These are phyloP conservation scores for Chrysodeixis includens DNA, from an alignment of 2,888 invertebrate genomes.

Conservation along the genomic window DNA sequence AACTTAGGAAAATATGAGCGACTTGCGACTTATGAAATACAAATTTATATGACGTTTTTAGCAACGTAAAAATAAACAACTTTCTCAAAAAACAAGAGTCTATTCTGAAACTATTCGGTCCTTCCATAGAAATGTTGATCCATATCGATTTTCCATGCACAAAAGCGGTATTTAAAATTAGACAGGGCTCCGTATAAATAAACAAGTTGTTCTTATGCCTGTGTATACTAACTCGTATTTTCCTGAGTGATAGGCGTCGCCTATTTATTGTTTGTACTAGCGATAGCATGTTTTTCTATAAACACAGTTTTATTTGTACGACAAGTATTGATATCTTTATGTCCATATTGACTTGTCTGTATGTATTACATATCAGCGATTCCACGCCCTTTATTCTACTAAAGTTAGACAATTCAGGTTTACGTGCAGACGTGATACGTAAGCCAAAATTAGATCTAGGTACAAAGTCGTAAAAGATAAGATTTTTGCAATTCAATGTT, in stretches of 20 bases:
- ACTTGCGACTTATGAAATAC: conserved; percentile 7
- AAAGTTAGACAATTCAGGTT: background rate
- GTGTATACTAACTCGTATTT: conserved; percentile 16
- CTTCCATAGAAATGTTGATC: too few relatives aligned
- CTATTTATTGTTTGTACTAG: conserved; percentile 30
- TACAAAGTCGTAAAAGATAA: conserved; percentile 14
- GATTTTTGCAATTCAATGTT: conserved; percentile 20
- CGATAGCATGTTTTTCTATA: conserved; percentile 28
- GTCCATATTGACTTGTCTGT: conserved; percentile 14
- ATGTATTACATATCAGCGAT: background rate
- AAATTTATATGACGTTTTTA: too few relatives aligned
- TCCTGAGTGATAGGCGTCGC: conserved; percentile 19
- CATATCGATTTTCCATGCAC: too few relatives aligned
- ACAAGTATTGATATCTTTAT: conserved; percentile 17
- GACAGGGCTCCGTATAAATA: too few relatives aligned
- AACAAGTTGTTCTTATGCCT: background rate
- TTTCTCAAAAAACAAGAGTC: too few relatives aligned
- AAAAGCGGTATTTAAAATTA: too few relatives aligned
- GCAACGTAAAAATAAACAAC: too few relatives aligned
- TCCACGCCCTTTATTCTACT: background rate
- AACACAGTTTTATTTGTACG: conserved; percentile 18
- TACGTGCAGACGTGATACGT: background rate
- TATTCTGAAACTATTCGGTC: too few relatives aligned
- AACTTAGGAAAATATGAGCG: conserved; percentile 25
- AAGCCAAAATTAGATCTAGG: conserved; percentile 4